phyloP scores from a whole-genome alignment of 2,797 vertebrate genomes.

The Microctenopoma steveboyesi region DNA sequence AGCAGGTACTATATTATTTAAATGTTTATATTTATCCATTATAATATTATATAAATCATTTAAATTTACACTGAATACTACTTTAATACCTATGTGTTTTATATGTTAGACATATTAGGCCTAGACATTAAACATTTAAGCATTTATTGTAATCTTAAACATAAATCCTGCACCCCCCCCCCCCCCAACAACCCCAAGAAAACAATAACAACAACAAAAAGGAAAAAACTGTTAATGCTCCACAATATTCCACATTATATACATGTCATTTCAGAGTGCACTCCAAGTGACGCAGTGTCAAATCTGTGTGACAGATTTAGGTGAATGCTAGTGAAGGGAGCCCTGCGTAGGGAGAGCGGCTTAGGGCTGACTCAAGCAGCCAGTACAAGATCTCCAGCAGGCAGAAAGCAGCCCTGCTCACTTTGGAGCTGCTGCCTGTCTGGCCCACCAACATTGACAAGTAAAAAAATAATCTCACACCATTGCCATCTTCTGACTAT shows the following conservation, averaged over 20 bases:
- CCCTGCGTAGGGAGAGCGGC: conserved; percentile 90
- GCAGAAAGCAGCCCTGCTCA: conserved; percentile 80
- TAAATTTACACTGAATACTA: not conserved
- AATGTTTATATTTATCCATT: conserved; percentile 16
- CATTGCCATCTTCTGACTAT: conserved; percentile 70
- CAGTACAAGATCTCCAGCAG: conserved; percentile 90
- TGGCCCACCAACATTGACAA: conserved; percentile 65
- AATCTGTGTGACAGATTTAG: conserved; percentile 99
- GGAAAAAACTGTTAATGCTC: conserved; percentile 67
- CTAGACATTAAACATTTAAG: not conserved
- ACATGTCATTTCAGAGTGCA: conserved; percentile 95
- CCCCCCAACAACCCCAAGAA: not conserved
- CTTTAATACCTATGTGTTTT: conserved; percentile 2
- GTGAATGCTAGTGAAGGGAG: conserved; percentile 93
- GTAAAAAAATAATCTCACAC: conserved; percentile 63
- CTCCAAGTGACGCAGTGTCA: conserved; percentile 94
- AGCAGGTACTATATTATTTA: not conserved
- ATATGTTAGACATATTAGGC: not conserved
- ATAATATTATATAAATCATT: conserved; percentile 23
- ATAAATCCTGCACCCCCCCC: too few species aligned
- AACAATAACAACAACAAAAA: conserved; percentile 26
- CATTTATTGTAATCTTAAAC: not conserved
- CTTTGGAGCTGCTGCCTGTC: conserved; percentile 48
- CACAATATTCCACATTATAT: conserved; percentile 99
- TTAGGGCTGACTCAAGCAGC: conserved; percentile 88